Evolutionary conservation across 2,797 vertebrate species (phyloP).

Genomic region (Synanceia verrucosa): DNA sequence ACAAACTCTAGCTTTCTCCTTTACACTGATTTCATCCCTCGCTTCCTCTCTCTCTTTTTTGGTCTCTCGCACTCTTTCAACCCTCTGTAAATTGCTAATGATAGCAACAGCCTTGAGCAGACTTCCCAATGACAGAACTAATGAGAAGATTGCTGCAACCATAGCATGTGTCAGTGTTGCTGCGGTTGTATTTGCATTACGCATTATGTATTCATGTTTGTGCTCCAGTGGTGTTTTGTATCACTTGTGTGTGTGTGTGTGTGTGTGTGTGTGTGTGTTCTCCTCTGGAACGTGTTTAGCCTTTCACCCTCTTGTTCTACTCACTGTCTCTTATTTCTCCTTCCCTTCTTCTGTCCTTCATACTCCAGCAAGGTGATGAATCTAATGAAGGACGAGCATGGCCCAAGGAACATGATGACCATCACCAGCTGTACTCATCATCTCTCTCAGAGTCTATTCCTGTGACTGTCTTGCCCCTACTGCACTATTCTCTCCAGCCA

Average conservation of each 20-base stretch:
- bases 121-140: constrained; percentile 64
- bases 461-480: constrained; percentile 6
- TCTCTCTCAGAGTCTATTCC: constrained; percentile 29
- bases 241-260: background rate
- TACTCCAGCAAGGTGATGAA: constrained; percentile 46
- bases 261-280: background rate
- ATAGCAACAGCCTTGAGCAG: constrained; percentile 62
- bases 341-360: constrained; percentile 25
- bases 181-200: constrained; percentile 40
- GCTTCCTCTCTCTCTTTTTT: background rate
- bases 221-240: constrained; percentile 17
- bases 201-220: constrained; percentile 48
- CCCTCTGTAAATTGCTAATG: constrained; percentile 54
- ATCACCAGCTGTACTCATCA: constrained; percentile 39
- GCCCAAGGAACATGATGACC: constrained; percentile 47
- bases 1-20: background rate
- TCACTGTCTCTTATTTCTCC: background rate
- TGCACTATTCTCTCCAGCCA: background rate
- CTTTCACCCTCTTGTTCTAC: constrained; percentile 1
- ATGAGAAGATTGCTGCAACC: constrained; percentile 58
- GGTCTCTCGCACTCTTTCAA: constrained; percentile 26
- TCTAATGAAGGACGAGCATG: constrained; percentile 55
- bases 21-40: background rate
- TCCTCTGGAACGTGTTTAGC: constrained; percentile 1
- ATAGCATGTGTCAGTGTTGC: constrained; percentile 34